Evolutionary conservation across 2,113 vertebrate species (phyloP), one percentile per base, ranked within the genome.

Genomic region (Erythrolamprus reginae): DNA sequence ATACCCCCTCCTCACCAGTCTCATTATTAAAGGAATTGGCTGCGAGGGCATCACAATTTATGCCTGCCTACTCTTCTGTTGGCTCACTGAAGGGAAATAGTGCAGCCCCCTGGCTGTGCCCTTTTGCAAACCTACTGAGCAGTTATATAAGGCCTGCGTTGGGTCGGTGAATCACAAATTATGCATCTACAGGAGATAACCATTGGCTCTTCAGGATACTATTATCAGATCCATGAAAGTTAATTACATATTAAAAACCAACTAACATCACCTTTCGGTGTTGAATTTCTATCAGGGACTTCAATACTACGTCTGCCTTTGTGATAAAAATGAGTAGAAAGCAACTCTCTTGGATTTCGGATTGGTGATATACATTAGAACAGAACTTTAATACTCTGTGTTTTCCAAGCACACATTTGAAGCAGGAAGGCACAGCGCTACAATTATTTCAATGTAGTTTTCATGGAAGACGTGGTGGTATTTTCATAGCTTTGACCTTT

Each of bases 401-500:
- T 91, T 91, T 91, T 58, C 86, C 33, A 84, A 91, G 47, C 52
- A 5, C 77, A 88, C 58, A 52, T 88, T 88, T 65, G 70, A 45
- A 84, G 77, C 86, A 83, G 47, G 48, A 88, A 84, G 77, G 53
- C 33, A 88, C 52, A 84, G 53, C 51, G 51, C 87, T 91, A 61
- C 53, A 88, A 91, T 88, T 58, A 84, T 91, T 88, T 84, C 90
- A 91, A 9, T 91, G 86, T 82, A 88, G 65, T 61, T 88, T 88
- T 83, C n/a, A 51, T 51, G 90, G 90, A 84, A 88, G n/a, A 82
- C 33, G 23, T 84, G 86, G 86, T 91, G 90, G 90, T 91, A 91
- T 88, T 91, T 91, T 91, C 90, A 84, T 83, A 91, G 86, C 90
- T 91, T 91, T 91, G 86, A 91, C 90, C 90, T 91, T 91, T 91